Conservation (phyloP, 2,797 vertebrate species). For the Danio aesculapii region DNA sequence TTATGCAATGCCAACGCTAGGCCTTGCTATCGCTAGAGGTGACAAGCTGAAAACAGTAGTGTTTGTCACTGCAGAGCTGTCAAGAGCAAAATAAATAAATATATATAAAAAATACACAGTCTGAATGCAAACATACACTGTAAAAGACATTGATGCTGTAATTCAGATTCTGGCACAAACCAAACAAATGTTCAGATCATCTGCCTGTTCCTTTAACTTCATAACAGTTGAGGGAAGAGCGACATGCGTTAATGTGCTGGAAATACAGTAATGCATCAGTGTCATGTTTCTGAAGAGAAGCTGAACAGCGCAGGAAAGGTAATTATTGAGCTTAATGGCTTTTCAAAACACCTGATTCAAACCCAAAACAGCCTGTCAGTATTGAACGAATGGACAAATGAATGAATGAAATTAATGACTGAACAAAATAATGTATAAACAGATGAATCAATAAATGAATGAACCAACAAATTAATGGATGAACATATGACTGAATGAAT, state of each 20-base stretch:
- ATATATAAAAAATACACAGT: neutral
- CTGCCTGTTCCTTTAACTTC: conserved; percentile 2
- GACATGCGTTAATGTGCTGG: neutral
- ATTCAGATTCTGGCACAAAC: neutral
- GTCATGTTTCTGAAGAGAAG: conserved; percentile 27
- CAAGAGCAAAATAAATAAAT: neutral
- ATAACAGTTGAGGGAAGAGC: neutral
- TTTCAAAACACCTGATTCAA: conserved; percentile 22
- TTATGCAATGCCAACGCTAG: neutral
- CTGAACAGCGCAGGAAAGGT: neutral
- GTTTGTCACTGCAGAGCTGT: neutral
- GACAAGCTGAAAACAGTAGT: conserved; percentile 2
- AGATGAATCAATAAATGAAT: no score
- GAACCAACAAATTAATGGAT: no score
- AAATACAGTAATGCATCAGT: conserved; percentile 31
- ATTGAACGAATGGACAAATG: neutral
- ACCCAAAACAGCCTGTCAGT: neutral
- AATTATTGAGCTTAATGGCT: conserved; percentile 40
- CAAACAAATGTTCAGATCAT: neutral
- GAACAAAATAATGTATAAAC: no score
- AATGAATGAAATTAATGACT: neutral
- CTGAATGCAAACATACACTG: neutral
- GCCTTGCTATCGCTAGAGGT: neutral
- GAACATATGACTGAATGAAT: no score
- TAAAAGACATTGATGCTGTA: neutral